These are phyloP conservation scores for Formicarius rufipectus DNA, from an alignment of 2,113 vertebrate species.

Conservation along the genomic window DNA sequence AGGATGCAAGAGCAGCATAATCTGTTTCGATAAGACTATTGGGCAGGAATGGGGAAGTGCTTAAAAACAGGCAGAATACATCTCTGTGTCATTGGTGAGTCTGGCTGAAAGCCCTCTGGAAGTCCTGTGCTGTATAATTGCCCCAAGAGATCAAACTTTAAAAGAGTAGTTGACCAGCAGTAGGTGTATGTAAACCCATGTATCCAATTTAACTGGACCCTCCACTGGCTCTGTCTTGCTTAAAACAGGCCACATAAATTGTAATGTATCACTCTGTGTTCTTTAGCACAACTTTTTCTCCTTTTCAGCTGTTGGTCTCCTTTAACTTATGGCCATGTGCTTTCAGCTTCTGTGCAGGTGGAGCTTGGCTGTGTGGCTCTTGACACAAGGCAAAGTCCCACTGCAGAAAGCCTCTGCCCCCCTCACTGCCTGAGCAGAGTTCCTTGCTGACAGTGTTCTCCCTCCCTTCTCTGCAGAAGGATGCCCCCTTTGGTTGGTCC, in stretches of 20 bases:
- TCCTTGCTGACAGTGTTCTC: not conserved
- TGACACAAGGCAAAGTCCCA: not conserved
- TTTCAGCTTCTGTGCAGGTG: not conserved
- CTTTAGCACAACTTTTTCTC: not conserved
- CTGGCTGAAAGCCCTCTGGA: not conserved
- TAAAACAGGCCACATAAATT: not conserved
- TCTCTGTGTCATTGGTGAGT: not conserved
- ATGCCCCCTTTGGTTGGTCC: not conserved
- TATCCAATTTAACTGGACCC: not conserved
- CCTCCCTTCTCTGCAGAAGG: not conserved
- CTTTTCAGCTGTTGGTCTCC: not conserved
- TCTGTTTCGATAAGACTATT: not conserved
- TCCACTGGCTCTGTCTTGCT: not conserved
- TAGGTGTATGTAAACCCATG: not conserved
- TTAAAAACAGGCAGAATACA: not conserved
- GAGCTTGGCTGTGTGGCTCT: not conserved
- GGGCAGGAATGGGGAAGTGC: not conserved
- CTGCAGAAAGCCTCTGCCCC: not conserved
- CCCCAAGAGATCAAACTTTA: not conserved
- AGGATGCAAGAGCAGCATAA: not conserved
- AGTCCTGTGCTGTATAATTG: not conserved
- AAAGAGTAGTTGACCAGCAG: not conserved
- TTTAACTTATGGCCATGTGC: fast-evolving
- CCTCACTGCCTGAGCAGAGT: not conserved
- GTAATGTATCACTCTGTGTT: not conserved